Percentiles rank a stretch among this genome's conserved stretches.
Conservation (phyloP, 2,113 vertebrate species). For the Pseudorasbora parva region DNA sequence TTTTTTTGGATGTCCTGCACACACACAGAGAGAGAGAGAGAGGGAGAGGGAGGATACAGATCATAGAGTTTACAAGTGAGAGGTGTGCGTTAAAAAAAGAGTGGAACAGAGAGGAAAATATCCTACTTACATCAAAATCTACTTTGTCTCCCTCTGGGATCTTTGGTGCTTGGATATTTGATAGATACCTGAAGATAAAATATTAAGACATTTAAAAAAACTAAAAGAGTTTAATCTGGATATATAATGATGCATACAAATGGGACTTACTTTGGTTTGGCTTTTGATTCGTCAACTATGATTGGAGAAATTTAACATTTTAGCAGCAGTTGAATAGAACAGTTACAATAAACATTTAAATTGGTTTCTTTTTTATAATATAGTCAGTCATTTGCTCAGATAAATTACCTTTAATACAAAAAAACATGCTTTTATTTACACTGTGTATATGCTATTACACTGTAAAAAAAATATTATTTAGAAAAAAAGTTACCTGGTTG, state of each 20-base stretch:
- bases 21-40: constrained; percentile 5
- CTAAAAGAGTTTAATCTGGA: neutral
- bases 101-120: neutral
- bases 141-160: constrained; percentile 82
- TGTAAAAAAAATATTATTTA: no score
- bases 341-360: neutral
- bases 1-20: constrained; percentile 89
- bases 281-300: constrained; percentile 70
- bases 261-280: constrained; percentile 79
- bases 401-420: neutral
- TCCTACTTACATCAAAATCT: constrained; percentile 78
- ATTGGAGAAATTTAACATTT: constrained; percentile 33
- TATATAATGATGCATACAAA: neutral
- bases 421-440: neutral
- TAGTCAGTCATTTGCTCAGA: neutral
- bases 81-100: neutral
- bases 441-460: neutral
- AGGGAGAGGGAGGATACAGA: neutral
- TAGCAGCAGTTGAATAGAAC: neutral
- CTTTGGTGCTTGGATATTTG: constrained; percentile 76
- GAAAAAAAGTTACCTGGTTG: no score
- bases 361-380: neutral
- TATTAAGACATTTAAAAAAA: neutral
- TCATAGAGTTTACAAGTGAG: neutral
- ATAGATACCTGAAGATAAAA: constrained; percentile 70